These are phyloP conservation scores for Sporophila hypoxantha DNA, from an alignment of 2,113 vertebrate genomes.

Conservation along the genomic window DNA sequence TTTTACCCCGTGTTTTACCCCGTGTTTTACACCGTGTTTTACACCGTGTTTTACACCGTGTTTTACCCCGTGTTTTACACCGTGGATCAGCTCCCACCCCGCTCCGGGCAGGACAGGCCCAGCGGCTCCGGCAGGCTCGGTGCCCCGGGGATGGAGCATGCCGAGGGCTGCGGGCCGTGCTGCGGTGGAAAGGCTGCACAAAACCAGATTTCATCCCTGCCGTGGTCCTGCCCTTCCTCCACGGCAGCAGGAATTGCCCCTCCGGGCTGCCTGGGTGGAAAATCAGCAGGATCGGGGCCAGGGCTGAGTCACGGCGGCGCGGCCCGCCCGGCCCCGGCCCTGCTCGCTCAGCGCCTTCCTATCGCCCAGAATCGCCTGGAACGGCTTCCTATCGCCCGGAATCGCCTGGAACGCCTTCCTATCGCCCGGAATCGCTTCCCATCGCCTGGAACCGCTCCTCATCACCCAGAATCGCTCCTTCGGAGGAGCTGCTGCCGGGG, in stretches of 20 bases:
- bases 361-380: background rate
- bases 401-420: background rate
- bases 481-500: background rate
- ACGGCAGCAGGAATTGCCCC: background rate
- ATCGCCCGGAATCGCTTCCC: background rate
- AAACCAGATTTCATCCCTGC: background rate
- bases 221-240: background rate
- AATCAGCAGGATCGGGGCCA: background rate
- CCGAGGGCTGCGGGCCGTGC: fast-evolving
- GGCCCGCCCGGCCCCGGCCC: background rate
- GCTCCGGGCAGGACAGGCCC: fast-evolving
- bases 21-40: background rate
- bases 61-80: background rate
- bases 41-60: background rate
- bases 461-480: background rate
- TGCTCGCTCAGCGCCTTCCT: background rate
- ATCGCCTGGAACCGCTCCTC: background rate
- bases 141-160: background rate
- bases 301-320: background rate
- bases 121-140: background rate
- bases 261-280: background rate
- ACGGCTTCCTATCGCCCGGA: background rate
- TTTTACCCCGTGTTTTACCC: background rate
- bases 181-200: too few relatives aligned
- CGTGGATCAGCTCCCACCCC: background rate